Evolutionary conservation across 2,113 vertebrate species (phyloP).

Genomic region (Xyliphius kryptos): DNA sequence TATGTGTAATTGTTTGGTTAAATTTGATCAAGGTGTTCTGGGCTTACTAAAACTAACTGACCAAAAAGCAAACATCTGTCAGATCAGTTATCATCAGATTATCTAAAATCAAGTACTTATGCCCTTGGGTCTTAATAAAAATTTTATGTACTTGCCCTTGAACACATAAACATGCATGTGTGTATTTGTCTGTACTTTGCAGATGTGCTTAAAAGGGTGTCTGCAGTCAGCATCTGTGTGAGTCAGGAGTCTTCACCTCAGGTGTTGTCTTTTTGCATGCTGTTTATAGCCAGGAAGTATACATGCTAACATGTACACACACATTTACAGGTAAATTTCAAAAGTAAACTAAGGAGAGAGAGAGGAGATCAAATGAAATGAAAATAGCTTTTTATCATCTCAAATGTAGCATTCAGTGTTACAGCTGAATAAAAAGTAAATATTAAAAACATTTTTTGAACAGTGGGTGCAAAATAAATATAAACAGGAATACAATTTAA

Average conservation of each 20-base stretch:
- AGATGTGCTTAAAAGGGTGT: conserved; percentile 31
- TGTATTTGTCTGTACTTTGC: conserved; percentile 15
- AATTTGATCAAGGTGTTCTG: conserved; percentile 9
- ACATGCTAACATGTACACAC: conserved; percentile 15
- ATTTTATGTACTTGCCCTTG: conserved; percentile 15
- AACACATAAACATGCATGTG: conserved; percentile 18
- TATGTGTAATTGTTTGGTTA: not conserved
- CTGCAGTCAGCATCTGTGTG: conserved; percentile 22
- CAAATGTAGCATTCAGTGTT: too few relatives aligned
- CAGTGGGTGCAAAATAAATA: too few relatives aligned
- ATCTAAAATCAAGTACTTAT: conserved; percentile 13
- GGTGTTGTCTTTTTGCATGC: conserved; percentile 24
- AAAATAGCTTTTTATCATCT: too few relatives aligned
- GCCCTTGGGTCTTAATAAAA: conserved; percentile 19
- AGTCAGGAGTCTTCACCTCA: conserved; percentile 31
- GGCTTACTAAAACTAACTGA: not conserved
- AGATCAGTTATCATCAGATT: not conserved
- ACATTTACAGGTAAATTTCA: not conserved
- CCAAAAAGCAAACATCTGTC: conserved; percentile 1
- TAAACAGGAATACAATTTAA: too few relatives aligned
- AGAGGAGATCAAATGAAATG: too few relatives aligned
- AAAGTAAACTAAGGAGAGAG: conserved; percentile 5
- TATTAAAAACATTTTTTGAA: too few relatives aligned
- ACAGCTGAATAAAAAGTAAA: too few relatives aligned
- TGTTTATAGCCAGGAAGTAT: conserved; percentile 30